Base-by-base conservation (phyloP, 2,888 invertebrate species). In the Ornithoptera priamus region DNA sequence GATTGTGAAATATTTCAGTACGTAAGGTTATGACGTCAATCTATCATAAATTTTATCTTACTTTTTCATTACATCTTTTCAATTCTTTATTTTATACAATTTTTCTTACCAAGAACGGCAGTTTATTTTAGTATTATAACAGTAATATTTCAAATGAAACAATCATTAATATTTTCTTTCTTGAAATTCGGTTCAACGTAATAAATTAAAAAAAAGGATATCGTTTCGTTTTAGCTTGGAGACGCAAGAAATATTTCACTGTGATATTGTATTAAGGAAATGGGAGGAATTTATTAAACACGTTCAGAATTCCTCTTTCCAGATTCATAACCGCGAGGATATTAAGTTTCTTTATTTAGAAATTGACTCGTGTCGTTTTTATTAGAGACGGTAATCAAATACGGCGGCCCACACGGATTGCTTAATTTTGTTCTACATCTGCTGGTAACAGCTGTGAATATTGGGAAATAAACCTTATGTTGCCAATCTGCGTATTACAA, bases 321-420 rank as follows among this genome's bases (percentile, higher is more conserved):
- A 56, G 24, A 30, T 58, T 58, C 53, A 58, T 46, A 62, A 62
- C 62, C 42, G 39, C 57, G 42, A 68, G 57, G 67, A 68, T 62
- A 68, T 68, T 68, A 62, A 68, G 62, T 68, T 62, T 68, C 67
- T 57, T 58, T 57, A 68, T 68, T 68, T 68, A 62, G 20, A 56
- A 56, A 57, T 46, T 22, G 56, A 30, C 62, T 58, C 30, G 12
- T 53, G 2, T 53, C 42, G 58, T 57, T 67, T 62, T 67, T 62
- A 67, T 57, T 57, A 36, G 2, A 22, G 7, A n/a, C 57, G 42
- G 57, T 24, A 57, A 62, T 56, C 46, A 62, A 58, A 68, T n/a
- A 68, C 18, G 62, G 62, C 67, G 36, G 36, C 56, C 57, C 56
- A 67, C 56, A 56, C 61, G 30, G n/a, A 62, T 17, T 68, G 58